A percentile compares a stretch with the other conserved stretches of the same genome.
Conservation (phyloP, 2,113 vertebrate species). For the Pseudorasbora parva region DNA sequence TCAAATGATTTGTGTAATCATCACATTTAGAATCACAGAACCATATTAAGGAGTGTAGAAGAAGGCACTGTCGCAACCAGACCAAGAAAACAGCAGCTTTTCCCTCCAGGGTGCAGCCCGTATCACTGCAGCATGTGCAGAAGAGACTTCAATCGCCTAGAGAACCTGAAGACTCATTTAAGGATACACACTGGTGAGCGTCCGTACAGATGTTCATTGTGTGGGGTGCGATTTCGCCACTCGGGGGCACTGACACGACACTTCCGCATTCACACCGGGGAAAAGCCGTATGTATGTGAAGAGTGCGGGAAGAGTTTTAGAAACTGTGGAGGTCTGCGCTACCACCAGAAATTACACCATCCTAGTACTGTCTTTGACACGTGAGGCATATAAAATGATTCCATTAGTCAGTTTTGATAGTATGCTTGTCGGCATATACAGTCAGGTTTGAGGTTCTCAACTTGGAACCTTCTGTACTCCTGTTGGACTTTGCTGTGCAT, state of each 20-base stretch:
- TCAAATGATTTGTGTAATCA: no score
- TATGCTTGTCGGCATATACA: not conserved
- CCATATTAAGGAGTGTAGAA: no score
- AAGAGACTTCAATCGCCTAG: no score
- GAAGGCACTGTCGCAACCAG: no score
- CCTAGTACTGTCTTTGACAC: conserved; percentile 12
- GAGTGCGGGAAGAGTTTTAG: conserved; percentile 74
- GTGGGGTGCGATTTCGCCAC: conserved; percentile 75
- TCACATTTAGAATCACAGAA: no score
- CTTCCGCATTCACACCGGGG: conserved; percentile 77
- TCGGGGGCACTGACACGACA: conserved; percentile 75
- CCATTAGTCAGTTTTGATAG: not conserved
- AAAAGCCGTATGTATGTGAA: conserved; percentile 73
- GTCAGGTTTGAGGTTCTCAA: not conserved
- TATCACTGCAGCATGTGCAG: no score
- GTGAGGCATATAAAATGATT: no score
- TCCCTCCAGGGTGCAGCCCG: no score
- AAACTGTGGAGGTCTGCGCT: conserved; percentile 74
- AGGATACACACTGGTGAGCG: conserved; percentile 72
- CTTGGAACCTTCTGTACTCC: not conserved
- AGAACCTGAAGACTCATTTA: no score
- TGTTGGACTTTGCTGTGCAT: not conserved
- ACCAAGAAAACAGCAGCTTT: no score
- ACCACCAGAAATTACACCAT: conserved; percentile 73
- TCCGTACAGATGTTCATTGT: conserved; percentile 73